Evolutionary conservation across 2,113 vertebrate species (phyloP), one percentile per base, ranked within the genome.

Genomic region (Upupa epops): DNA sequence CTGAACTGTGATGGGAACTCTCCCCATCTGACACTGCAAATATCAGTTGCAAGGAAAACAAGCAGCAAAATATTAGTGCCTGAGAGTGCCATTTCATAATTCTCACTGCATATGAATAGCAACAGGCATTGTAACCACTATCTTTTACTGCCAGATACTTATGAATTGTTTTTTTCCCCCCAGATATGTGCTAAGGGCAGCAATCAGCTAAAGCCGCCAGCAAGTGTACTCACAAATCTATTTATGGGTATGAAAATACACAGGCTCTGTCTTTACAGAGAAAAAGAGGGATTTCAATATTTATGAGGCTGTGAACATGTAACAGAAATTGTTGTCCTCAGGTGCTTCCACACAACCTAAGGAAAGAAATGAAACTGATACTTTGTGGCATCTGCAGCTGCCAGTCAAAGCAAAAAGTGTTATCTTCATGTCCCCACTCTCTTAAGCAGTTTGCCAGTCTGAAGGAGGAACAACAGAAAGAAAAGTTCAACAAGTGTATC

Each of bases 251-350:
- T 84, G 74, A 96, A 97, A 96, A 72, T 28, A 71, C 17, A 73
- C 21, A 90, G 82, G 91, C n/a, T 13, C 69, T 78, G 74, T 61
- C 70, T 60, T 92, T 69, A 76, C 36, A 72, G 83, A 76, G 76
- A 91, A 93, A 92, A 93, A 14, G 37, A 58, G 61, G 36, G 63
- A 68, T 85, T 65, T 96, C 91, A 97, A 92, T 96, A 96, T 96
- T 96, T 95, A 96, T 96, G 80, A 95, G 42, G 45, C 37, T 51
- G 26, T 77, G 21, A 88, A 73, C 90, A 92, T 48, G 45, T 42
- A 69, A 91, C 51, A 92, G 83, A 92, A 92, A 71, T 74, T 95
- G 92, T 81, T 96, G 93, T 96, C 84, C 95, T 96, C 88, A 88
- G 80, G 94, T 89, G 90, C 75, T 93, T 96, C 94, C 86, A 77